Evolutionary conservation across 2,113 vertebrate species (phyloP), one percentile per base, ranked within the genome.

Genomic region (Fulmarus glacialis): DNA sequence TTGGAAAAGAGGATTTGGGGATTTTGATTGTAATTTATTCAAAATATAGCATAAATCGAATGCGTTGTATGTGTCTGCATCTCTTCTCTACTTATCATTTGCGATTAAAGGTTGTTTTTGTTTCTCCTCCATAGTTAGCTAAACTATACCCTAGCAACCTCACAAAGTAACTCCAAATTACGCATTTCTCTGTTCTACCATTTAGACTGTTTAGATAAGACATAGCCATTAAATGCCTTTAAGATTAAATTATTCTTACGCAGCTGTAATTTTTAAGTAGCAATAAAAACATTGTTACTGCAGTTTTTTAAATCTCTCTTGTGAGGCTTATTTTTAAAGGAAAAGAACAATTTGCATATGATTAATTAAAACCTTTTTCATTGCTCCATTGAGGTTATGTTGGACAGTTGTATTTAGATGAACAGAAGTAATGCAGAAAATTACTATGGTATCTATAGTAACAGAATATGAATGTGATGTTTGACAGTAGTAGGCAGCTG

Each of bases 331-430:
- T 95, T 97, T 97, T 97, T 95, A 87, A 97, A 95, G 96, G 75
- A 96, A 95, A 94, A 96, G 94, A 93, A 96, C 93, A 97, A 95
- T 97, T 97, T 97, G 96, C 97, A 93, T 97, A 90, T 97, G 93
- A 97, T 97, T 96, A 97, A 97, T 97, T 96, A 95, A 97, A 97
- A 95, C 89, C 92, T 95, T 96, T 97, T 70, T 97, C 94, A 93
- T 79, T 84, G 92, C 96, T 97, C 95, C 96, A 94, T 95, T 96
- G 97, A 97, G 95, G 94, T 94, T 96, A 43, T 77, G 93, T 97
- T 95, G 96, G 97, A 94, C 95, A 95, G 91, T 97, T 94, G 95
- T 96, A 67, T 96, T 97, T 89, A 91, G 96, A 96, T 67, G 93
- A 97, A 93, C 90, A 96, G 89, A 97, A 94, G 90, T 87, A 97